These are phyloP conservation scores for Caloenas nicobarica DNA, from an alignment of 2,113 vertebrate genomes.

Conservation along the genomic window DNA sequence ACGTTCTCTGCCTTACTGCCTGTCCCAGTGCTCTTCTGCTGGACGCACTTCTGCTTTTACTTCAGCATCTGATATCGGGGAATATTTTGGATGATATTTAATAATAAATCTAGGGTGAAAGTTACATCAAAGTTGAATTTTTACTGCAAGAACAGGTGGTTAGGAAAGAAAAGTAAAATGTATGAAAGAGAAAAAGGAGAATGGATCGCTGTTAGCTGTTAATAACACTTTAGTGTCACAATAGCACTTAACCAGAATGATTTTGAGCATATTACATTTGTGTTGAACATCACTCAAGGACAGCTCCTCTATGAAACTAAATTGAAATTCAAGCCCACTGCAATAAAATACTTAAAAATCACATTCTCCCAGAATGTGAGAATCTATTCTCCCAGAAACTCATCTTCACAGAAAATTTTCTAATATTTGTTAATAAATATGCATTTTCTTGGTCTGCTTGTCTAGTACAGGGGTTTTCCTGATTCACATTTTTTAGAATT, in stretches of 20 bases:
- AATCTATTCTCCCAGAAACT: neutral
- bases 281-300: neutral
- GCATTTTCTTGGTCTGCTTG: neutral
- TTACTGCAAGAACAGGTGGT: neutral
- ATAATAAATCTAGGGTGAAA: neutral
- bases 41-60: neutral
- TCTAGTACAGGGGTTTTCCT: neutral
- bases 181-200: neutral
- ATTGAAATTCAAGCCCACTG: neutral
- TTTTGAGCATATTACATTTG: neutral
- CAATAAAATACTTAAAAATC: neutral
- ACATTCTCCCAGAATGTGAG: neutral
- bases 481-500: neutral
- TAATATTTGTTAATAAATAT: neutral
- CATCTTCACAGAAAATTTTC: neutral
- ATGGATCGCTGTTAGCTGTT: neutral
- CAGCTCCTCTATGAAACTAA: neutral
- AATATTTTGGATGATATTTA: neutral
- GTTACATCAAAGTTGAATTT: neutral
- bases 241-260: neutral
- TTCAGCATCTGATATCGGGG: neutral
- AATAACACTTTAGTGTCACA: neutral
- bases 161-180: neutral
- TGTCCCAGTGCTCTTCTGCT: neutral
- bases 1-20: neutral